Conservation (phyloP, 2,797 vertebrate species). For the Argya squamiceps region DNA sequence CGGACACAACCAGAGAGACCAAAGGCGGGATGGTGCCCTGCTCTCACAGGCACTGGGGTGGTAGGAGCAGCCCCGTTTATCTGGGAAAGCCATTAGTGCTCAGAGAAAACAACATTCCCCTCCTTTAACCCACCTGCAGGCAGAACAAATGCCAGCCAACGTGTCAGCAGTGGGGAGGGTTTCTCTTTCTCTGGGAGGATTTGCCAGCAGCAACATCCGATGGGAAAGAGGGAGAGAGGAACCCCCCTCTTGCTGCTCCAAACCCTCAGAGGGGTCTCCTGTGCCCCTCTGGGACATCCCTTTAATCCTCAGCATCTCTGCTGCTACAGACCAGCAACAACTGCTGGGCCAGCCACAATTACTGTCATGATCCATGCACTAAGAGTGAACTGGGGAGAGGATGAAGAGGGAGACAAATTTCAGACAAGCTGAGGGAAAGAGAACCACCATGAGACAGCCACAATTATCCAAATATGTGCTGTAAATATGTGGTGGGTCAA, state of each 20-base stretch:
- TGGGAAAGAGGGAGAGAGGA: not conserved
- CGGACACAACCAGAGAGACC: slow-evolving; percentile 15
- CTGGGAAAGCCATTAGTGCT: not conserved
- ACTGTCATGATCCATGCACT: not conserved
- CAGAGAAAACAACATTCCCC: not conserved
- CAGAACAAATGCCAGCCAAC: not conserved
- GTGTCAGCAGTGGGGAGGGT: not conserved
- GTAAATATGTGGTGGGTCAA: accelerated
- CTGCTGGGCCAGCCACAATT: not conserved
- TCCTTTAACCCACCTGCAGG: not conserved
- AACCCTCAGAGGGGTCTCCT: not conserved
- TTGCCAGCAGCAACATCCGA: not conserved
- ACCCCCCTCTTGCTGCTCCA: not conserved
- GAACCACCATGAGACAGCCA: not conserved
- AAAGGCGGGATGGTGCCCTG: not conserved
- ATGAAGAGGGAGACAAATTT: not conserved
- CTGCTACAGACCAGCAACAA: not conserved
- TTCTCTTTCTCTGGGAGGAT: not conserved
- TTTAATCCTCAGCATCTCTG: not conserved
- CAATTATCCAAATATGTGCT: not conserved
- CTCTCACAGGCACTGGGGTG: not conserved
- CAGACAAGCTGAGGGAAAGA: not conserved
- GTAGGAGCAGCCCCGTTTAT: slow-evolving; percentile 3
- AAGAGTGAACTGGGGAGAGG: not conserved
- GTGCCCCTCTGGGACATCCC: not conserved